Evolutionary conservation across 2,113 vertebrate genomes (phyloP).

Genomic region (Ceratotherium simum): DNA sequence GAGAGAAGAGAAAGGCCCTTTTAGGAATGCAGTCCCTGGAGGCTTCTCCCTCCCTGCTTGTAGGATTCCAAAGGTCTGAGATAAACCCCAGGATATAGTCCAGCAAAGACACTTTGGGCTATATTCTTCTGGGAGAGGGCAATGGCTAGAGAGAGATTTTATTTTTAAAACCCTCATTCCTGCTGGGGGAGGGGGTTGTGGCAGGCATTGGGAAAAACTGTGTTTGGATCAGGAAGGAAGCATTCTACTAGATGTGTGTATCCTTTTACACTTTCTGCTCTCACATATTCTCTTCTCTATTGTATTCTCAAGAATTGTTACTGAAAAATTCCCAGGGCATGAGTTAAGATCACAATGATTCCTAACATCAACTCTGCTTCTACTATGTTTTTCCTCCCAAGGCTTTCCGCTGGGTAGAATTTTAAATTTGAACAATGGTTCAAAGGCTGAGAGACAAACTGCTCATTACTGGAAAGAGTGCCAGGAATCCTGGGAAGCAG

Average conservation of each 20-base stretch:
- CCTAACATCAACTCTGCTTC: conserved; percentile 53
- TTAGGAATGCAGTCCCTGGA: conserved; percentile 74
- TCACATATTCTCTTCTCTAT: background rate
- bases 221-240: conserved; percentile 25
- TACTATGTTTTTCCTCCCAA: conserved; percentile 1
- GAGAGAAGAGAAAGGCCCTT: conserved; percentile 68
- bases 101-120: conserved; percentile 70
- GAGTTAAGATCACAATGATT: conserved; percentile 51
- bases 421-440: conserved; percentile 62
- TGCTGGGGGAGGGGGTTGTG: background rate
- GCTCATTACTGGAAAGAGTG: conserved; percentile 61
- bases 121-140: conserved; percentile 68
- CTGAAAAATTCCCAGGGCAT: background rate
- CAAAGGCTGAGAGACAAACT: conserved; percentile 55
- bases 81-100: conserved; percentile 79
- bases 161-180: conserved; percentile 67
- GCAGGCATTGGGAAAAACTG: background rate
- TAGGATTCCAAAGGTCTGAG: conserved; percentile 88
- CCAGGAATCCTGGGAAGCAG: conserved; percentile 71
- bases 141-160: conserved; percentile 59
- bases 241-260: background rate
- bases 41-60: conserved; percentile 73
- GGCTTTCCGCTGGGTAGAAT: conserved; percentile 66
- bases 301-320: background rate
- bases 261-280: background rate